Evolutionary conservation across 2,113 vertebrate genomes (phyloP), one percentile per base, ranked within the genome.

Genomic region (Mesoclemmys tuberculata): DNA sequence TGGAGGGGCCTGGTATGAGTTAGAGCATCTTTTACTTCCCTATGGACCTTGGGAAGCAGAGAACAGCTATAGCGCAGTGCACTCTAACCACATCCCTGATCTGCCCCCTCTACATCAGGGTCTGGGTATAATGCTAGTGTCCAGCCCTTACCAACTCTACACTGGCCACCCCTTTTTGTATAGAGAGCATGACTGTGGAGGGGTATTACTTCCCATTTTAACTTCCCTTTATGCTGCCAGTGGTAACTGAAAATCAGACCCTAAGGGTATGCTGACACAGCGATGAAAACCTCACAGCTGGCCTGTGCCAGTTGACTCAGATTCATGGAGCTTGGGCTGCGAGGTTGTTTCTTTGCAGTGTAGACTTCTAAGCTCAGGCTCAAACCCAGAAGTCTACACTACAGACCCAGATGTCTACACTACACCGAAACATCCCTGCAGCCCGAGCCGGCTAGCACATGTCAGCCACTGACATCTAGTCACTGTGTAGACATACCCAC

Each of bases 401-500:
- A 14, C 12, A 31, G n/a, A 35, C 18, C 29, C 2, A 7, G 58
- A 61, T 35, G 29, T 61, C 58, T 35, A 61, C 29, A 16, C 14
- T 35, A 14, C 12, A 31, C 13, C n/a, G 61, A 68, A 68, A 68
- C 16, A 68, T 31, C 35, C 35, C 61, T 4, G 8, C 61, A 68
- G 16, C 61, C 61, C 8, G 14, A 19, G 61, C 31, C 3, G 35
- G 61, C 16, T n/a, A n/a, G 35, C 16, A n/a, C 7, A 8, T 35
- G 7, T 68, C 35, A n/a, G 4, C 35, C 31, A n/a, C 51, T 49
- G 49, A 49, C 49, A 49, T 49, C 49, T 49, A 49, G 49, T n/a
- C 74, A 35, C 12, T 52, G 49, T n/a, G 4, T 10, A 10, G 56
- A 5, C 0, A 3, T 38, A 11, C 19, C 2, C 5, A 44, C 51